Evolutionary conservation across 2,888 invertebrate genomes (phyloP).

Genomic region (Caenorhabditis becei): DNA sequence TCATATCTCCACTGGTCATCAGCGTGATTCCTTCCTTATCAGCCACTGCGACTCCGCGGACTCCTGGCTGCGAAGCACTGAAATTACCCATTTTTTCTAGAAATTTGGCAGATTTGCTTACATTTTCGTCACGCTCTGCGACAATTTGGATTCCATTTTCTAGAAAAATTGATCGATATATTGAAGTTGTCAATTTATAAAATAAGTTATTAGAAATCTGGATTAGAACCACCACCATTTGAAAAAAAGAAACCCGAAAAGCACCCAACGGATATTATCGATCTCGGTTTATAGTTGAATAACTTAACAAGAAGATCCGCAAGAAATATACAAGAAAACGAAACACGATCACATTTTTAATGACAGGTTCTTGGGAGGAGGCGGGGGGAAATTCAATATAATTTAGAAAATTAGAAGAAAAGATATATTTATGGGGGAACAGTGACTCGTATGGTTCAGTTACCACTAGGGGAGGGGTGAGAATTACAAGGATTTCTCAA

Average conservation of each 20-base stretch:
- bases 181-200: not conserved
- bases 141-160: conserved; percentile 49
- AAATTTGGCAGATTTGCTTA: conserved; percentile 11
- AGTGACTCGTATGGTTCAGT: conserved; percentile 11
- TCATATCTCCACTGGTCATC: conserved; percentile 36
- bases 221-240: conserved; percentile 5
- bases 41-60: conserved; percentile 35
- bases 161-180: not conserved
- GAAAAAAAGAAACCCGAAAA: not conserved
- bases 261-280: too few species aligned
- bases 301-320: conserved; percentile 21
- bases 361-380: not conserved
- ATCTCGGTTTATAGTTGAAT: conserved; percentile 10
- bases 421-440: not conserved
- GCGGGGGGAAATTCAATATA: conserved; percentile 1
- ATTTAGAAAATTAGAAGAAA: conserved; percentile 1
- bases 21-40: conserved; percentile 42
- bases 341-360: conserved; percentile 27
- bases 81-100: not conserved
- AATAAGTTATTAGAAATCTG: not conserved
- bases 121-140: conserved; percentile 31
- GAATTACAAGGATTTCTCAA: conserved; percentile 7
- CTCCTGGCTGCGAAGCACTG: conserved; percentile 39
- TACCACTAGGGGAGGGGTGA: not conserved
- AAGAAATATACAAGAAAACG: conserved; percentile 23